Evolutionary conservation across 2,888 invertebrate genomes (phyloP).

Genomic region (Catocala fraxini): DNA sequence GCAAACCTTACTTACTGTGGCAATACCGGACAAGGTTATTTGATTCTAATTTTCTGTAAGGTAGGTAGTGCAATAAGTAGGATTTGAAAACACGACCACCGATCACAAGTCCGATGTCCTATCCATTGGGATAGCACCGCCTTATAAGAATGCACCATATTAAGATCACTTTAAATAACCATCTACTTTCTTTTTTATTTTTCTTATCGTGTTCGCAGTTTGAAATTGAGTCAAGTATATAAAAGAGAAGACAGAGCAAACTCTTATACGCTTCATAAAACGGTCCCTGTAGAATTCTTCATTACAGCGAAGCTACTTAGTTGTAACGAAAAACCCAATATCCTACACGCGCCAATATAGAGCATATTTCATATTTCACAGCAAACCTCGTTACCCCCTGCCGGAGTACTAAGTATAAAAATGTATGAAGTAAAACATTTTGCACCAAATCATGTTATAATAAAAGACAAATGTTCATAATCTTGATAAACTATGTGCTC

Average conservation of each 20-base stretch:
- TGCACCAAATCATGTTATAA: slow-evolving; percentile 40
- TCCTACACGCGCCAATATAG: slow-evolving; percentile 20
- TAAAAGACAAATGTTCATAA: slow-evolving; percentile 56
- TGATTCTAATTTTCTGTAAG: too few species aligned
- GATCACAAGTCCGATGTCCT: too few species aligned
- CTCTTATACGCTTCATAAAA: slow-evolving; percentile 15
- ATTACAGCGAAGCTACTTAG: slow-evolving; percentile 26
- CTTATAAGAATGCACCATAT: too few species aligned
- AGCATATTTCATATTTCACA: slow-evolving; percentile 36
- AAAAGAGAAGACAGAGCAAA: background rate
- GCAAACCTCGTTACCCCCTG: slow-evolving; percentile 22
- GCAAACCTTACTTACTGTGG: too few species aligned
- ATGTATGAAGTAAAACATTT: slow-evolving; percentile 27
- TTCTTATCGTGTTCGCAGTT: background rate
- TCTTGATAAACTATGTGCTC: slow-evolving; percentile 60
- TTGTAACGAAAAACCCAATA: slow-evolving; percentile 39
- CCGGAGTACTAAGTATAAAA: slow-evolving; percentile 31
- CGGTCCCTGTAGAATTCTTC: slow-evolving; percentile 25
- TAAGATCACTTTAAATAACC: background rate
- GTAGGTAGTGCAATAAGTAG: too few species aligned
- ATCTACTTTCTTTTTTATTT: background rate
- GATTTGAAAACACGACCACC: too few species aligned
- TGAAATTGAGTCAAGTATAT: background rate
- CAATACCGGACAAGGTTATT: too few species aligned
- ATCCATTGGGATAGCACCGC: too few species aligned